Evolutionary conservation across 2,113 vertebrate species (phyloP), one percentile per base, ranked within the genome.

Genomic region (Phylloscopus trochilus): DNA sequence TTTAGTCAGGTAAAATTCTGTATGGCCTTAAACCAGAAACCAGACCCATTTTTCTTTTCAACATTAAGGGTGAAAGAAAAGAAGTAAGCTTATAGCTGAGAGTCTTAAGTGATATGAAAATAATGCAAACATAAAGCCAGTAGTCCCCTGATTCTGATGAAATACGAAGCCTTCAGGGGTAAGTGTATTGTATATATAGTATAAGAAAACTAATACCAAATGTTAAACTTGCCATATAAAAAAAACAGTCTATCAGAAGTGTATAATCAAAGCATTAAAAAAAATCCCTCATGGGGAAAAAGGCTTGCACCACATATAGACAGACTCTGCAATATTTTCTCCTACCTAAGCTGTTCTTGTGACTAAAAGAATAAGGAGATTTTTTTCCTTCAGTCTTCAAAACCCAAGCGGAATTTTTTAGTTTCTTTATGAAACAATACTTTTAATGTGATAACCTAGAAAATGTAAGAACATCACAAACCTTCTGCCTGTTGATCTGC

Each of bases 241-340:
- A 83, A 52, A 63, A 89, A 6, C 24, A 49, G 44, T 56, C 73
- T 53, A 84, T 67, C 49, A 31, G 23, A 92, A 83, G 14, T 26
- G 21, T n/a, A 79, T 33, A 88, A 88, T 51, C 37, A 56, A 88
- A 79, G 37, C 14, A 47, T 62, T 79, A 35, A 33, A 83, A 83
- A 93, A 68, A 43, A 15, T 9, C n/a, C 28, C 28, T 75, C 19
- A 16, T 5, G 62, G 24, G 49, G 24, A 69, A 82, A 75, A 82
- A 78, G 5, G 37, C 46, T 26, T 56, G 62, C 15, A 82, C 4
- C 0, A 0, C 47, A 56, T 10, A 26, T 1, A 89, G 47, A 69
- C 16, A 74, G 68, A 63, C 6, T 18, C 13, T 56, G 84, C 9
- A 14, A 17, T 63, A 49, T 74, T 90, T 52, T 73, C 28, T 74